Evolutionary conservation across 2,797 vertebrate species (phyloP).

Genomic region (Molossus alvarezi): DNA sequence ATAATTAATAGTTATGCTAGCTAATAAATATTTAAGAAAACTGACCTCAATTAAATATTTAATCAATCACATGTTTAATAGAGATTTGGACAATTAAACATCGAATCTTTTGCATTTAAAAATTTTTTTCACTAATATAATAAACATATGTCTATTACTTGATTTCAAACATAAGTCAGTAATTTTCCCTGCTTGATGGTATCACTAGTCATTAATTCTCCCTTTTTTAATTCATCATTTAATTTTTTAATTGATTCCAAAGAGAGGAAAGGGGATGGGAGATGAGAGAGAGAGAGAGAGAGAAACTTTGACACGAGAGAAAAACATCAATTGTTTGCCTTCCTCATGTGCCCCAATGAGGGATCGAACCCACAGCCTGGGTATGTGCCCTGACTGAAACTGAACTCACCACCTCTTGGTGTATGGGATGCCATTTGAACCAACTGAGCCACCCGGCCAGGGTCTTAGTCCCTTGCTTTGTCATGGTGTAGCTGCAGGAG

Average conservation of each 20-base stretch:
- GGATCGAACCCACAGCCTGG: too few relatives aligned
- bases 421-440: not conserved
- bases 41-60: conserved; percentile 7
- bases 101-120: not conserved
- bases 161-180: not conserved
- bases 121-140: not conserved
- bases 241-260: not conserved
- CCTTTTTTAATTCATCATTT: not conserved
- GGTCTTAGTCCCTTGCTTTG: not conserved
- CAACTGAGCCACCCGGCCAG: not conserved
- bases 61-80: not conserved
- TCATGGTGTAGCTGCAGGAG: not conserved
- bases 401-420: not conserved
- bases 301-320: not conserved
- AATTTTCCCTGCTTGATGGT: not conserved
- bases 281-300: not conserved
- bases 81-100: not conserved
- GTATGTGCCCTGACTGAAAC: too few relatives aligned
- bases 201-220: not conserved
- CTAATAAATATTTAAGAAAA: conserved; percentile 18
- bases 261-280: not conserved
- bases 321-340: not conserved
- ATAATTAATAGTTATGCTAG: not conserved
- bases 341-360: too few relatives aligned
- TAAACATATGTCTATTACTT: not conserved